Evolutionary conservation across 2,113 vertebrate genomes (phyloP), one percentile per base, ranked within the genome.

Genomic region (Nycticorax nycticorax): DNA sequence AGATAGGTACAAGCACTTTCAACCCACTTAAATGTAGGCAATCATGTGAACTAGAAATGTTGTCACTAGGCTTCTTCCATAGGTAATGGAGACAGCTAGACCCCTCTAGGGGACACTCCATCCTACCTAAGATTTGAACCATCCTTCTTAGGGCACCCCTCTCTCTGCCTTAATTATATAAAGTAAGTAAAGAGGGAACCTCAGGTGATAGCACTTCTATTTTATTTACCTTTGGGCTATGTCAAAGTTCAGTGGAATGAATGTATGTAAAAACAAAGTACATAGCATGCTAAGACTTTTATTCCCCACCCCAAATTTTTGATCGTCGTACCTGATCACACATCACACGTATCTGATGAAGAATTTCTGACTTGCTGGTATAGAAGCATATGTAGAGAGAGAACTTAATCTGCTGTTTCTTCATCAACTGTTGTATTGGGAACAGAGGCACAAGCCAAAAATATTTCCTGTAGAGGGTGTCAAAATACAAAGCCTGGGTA

Each of bases 391-490:
- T 24, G 17, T 15, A 72, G 56, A 79, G 11, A 67, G 11, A 56
- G 19, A 72, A 55, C 7, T 50, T 75, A 55, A 68, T 27, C 26
- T 82, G 20, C 6, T 9, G 28, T 79, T 83, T 78, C 39, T 88
- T 76, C 45, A 69, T 52, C 30, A 73, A 2, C 48, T 68, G 6
- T 43, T 84, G 23, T 17, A 52, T 3, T 56, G 47, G 32, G 14
- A 89, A 88, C 8, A 63, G 59, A 47, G 6, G 5, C 22, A 85
- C 11, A 69, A 83, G 20, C 39, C 32, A 56, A 73, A 88, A 63
- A 0, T 6, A 1, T 5, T 22, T 88, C 24, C n/a, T 82, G 8
- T 55, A n/a, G 15, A 64, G 19, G 2, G 1, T 64, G 24, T 92
- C 20, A 75, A 91, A 76, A 88, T 48, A 60, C 3, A 66, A 10